phyloP scores from a whole-genome alignment of 2,113 vertebrate genomes.

The Brachyhypopomus gauderio region DNA sequence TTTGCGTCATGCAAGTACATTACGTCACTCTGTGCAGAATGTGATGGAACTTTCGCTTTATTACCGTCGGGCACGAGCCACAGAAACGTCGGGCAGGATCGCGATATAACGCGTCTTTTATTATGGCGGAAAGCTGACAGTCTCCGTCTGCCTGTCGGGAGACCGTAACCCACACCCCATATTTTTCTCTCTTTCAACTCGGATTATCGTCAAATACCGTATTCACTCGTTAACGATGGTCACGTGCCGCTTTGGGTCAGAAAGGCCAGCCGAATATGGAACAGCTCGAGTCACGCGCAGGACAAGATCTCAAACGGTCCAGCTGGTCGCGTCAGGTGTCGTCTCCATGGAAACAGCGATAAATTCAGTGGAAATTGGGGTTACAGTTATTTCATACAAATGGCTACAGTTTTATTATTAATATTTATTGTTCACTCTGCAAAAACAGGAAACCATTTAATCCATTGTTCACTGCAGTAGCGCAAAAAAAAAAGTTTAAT shows the following conservation, averaged over 20 bases:
- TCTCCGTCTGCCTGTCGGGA: neutral
- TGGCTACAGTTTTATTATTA: neutral
- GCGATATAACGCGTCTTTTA: neutral
- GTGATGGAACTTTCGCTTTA: too few relatives aligned
- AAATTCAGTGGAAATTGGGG: slow-evolving; percentile 4
- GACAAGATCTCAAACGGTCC: slow-evolving; percentile 22
- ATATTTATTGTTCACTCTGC: neutral
- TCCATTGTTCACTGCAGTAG: neutral
- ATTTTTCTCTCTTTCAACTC: neutral
- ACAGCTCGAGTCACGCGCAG: slow-evolving; percentile 11
- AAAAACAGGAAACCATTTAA: too few relatives aligned
- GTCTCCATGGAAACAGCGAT: slow-evolving; percentile 37
- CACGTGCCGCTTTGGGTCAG: neutral
- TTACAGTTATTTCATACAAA: slow-evolving; percentile 36
- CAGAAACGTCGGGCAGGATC: too few relatives aligned
- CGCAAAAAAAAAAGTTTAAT: neutral
- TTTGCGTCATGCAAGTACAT: too few relatives aligned
- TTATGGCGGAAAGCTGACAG: neutral
- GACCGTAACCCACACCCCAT: neutral
- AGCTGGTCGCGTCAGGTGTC: slow-evolving; percentile 13
- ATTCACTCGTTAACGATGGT: slow-evolving; percentile 12
- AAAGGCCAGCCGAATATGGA: slow-evolving; percentile 22
- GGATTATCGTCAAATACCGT: neutral
- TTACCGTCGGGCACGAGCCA: too few relatives aligned
- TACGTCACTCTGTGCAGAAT: too few relatives aligned